A percentile compares a stretch with the other conserved stretches of the same genome.
Evolutionary conservation across 2,797 vertebrate species (phyloP).

Genomic region (Cottoperca gobio): DNA sequence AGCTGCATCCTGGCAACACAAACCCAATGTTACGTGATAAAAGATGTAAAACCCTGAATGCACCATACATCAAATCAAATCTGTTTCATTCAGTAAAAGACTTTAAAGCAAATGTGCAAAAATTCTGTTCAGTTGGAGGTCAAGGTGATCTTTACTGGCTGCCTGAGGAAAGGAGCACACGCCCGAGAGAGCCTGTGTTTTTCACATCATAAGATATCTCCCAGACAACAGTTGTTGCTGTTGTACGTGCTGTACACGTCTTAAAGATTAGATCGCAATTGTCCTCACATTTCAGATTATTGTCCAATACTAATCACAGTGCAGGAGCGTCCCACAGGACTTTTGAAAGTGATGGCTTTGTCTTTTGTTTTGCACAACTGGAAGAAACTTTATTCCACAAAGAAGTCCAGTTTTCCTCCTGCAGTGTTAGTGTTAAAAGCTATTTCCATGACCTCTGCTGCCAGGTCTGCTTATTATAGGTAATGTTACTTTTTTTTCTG

Average conservation of each 20-base stretch:
- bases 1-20: background rate
- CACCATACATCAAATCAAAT: background rate
- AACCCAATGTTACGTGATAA: background rate
- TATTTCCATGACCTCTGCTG: background rate
- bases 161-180: constrained; percentile 23
- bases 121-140: background rate
- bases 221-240: constrained; percentile 14
- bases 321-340: background rate
- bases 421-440: background rate
- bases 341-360: background rate
- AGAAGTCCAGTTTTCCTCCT: background rate
- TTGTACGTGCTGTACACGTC: too few species aligned
- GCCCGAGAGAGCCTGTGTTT: too few species aligned
- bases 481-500: background rate
- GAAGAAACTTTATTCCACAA: constrained; percentile 10
- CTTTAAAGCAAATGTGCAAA: too few species aligned
- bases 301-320: background rate
- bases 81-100: too few species aligned
- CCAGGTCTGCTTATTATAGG: background rate
- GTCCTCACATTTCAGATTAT: constrained; percentile 6
- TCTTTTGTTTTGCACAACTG: background rate
- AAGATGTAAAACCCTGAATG: background rate
- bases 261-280: constrained; percentile 16
- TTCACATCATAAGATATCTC: constrained; percentile 5
- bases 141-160: constrained; percentile 11